A percentile compares a stretch with the other conserved stretches of the same genome.
Evolutionary conservation across 2,113 vertebrate species (phyloP).

Genomic region (Todiramphus saurophagus): DNA sequence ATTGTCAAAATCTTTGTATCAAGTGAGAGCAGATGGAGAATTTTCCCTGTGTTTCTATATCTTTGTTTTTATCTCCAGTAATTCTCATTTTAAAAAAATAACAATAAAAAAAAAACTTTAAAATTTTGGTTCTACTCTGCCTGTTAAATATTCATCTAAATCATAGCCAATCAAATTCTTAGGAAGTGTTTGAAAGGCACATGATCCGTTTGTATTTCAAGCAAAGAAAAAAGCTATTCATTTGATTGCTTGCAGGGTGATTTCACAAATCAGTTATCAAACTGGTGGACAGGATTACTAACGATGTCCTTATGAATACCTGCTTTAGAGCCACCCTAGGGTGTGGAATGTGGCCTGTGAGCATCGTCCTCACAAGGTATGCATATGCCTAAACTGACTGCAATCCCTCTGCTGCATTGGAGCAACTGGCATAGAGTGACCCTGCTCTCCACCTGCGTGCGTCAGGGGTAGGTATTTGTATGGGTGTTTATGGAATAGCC

Average conservation of each 20-base stretch:
- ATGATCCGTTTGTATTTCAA: not conserved
- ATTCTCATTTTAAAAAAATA: not conserved
- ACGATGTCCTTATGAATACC: not conserved
- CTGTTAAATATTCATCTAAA: not conserved
- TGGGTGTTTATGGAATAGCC: not conserved
- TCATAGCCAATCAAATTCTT: not conserved
- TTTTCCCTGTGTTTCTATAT: not conserved
- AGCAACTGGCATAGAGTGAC: not conserved
- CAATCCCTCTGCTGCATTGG: not conserved
- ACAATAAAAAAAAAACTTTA: not conserved
- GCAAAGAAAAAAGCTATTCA: not conserved
- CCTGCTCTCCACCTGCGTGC: not conserved
- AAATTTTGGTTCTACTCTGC: not conserved
- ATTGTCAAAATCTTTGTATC: not conserved
- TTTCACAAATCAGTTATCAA: not conserved
- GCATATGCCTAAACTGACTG: not conserved
- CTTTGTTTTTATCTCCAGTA: not conserved
- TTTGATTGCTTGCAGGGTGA: not conserved
- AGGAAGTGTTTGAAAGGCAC: not conserved
- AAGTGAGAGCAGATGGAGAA: not conserved
- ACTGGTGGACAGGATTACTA: not conserved
- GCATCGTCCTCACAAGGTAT: not conserved
- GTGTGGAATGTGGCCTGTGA: not conserved
- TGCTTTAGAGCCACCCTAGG: not conserved
- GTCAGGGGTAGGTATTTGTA: not conserved